phyloP scores from a whole-genome alignment of 2,888 invertebrate species.

The Eucera pruinosa region DNA sequence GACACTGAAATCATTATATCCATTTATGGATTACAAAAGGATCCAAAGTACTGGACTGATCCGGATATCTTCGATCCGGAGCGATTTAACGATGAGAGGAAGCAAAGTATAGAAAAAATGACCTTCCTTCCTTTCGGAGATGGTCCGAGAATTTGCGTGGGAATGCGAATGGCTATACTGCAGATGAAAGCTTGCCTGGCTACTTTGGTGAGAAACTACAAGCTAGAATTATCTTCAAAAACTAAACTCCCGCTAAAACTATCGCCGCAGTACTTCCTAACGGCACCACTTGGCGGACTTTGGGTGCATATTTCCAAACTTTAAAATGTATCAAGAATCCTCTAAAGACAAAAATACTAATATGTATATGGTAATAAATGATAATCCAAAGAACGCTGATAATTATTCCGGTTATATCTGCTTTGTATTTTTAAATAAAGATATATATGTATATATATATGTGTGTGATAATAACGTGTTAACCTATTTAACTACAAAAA shows the following conservation, averaged over 20 bases:
- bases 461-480: too few species aligned
- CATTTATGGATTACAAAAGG: slow-evolving; percentile 56
- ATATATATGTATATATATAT: neutral
- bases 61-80: slow-evolving; percentile 75
- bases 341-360: neutral
- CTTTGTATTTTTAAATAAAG: too few species aligned
- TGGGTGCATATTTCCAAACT: slow-evolving; percentile 61
- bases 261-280: neutral
- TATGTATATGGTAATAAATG: neutral
- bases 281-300: slow-evolving; percentile 53
- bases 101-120: slow-evolving; percentile 61
- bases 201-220: slow-evolving; percentile 63
- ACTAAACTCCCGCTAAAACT: slow-evolving; percentile 66
- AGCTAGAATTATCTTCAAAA: slow-evolving; percentile 66
- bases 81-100: slow-evolving; percentile 69
- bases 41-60: slow-evolving; percentile 69
- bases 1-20: slow-evolving; percentile 66
- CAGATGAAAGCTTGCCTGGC: slow-evolving; percentile 68
- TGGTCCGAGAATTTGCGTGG: slow-evolving; percentile 77
- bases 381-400: neutral
- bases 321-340: neutral
- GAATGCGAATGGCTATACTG: slow-evolving; percentile 72
- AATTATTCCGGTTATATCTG: too few species aligned
- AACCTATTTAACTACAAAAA: too few species aligned
- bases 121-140: slow-evolving; percentile 75